These are phyloP conservation scores for Hydractinia echinata DNA, from an alignment of 30 jellyfish, hydroid and myxozoan genomes.

Conservation along the genomic window DNA sequence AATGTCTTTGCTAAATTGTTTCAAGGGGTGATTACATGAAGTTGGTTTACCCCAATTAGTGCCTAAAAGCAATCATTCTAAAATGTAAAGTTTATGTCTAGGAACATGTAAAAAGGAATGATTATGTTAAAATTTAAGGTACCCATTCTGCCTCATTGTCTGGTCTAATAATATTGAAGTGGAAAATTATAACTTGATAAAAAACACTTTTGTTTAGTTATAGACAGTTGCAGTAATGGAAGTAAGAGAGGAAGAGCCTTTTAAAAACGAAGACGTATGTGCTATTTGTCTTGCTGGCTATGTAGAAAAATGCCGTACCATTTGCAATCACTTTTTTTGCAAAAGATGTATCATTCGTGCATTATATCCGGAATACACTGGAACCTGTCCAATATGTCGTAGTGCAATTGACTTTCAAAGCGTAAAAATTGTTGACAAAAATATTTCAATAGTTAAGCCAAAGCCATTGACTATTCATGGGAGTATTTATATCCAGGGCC, in stretches of 20 bases:
- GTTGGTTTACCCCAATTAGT: too few species aligned
- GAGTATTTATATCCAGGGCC: slow-evolving; percentile 13
- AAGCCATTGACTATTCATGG: slow-evolving; percentile 16
- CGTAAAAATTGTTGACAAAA: background rate
- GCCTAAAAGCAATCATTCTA: too few species aligned
- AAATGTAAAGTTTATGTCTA: too few species aligned
- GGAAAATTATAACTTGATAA: too few species aligned
- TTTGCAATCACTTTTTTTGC: slow-evolving; percentile 12
- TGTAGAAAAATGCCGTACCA: background rate
- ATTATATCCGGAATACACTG: background rate
- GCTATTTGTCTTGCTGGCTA: background rate
- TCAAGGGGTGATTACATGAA: too few species aligned
- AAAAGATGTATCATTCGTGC: background rate
- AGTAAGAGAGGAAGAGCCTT: background rate
- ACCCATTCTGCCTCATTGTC: too few species aligned
- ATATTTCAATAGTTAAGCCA: background rate
- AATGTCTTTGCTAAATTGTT: too few species aligned
- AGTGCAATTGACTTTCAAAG: background rate
- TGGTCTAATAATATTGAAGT: too few species aligned
- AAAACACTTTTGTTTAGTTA: background rate
- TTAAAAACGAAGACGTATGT: background rate
- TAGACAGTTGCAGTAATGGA: background rate
- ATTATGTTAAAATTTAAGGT: too few species aligned
- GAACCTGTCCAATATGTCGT: slow-evolving; percentile 9
- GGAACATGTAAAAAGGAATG: too few species aligned